These are phyloP conservation scores for Drosophila ercepeae DNA, from an alignment of 1,140 invertebrate species.

Conservation along the genomic window DNA sequence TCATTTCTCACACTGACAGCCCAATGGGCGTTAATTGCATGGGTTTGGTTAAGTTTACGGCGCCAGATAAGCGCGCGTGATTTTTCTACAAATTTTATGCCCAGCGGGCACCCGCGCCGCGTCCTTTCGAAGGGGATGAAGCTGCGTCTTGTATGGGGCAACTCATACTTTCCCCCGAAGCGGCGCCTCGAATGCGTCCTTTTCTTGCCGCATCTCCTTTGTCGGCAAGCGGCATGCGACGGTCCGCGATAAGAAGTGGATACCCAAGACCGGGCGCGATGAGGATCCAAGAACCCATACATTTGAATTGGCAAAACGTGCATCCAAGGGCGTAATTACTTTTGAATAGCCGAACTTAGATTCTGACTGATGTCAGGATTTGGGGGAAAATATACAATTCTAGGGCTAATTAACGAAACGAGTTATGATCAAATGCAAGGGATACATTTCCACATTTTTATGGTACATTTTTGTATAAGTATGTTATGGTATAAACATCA, in stretches of 20 bases:
- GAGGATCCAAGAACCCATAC: constrained; percentile 13
- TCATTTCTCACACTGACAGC: constrained; percentile 77
- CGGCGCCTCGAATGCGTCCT: constrained; percentile 9
- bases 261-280: background rate
- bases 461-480: too few relatives aligned
- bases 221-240: constrained; percentile 4
- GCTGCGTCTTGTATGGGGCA: constrained; percentile 40
- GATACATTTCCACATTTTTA: too few relatives aligned
- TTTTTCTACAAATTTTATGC: constrained; percentile 75
- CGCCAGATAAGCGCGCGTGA: constrained; percentile 77
- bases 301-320: constrained; percentile 78
- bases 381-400: background rate
- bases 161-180: constrained; percentile 24
- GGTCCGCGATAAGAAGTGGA: constrained; percentile 50
- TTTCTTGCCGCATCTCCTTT: constrained; percentile 30
- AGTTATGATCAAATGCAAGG: background rate
- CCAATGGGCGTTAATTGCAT: constrained; percentile 80
- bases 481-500: too few relatives aligned
- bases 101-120: constrained; percentile 53
- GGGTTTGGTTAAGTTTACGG: constrained; percentile 65
- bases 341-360: constrained; percentile 66
- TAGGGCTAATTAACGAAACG: background rate
- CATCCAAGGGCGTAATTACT: constrained; percentile 77
- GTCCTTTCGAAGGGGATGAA: constrained; percentile 18
- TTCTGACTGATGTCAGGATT: constrained; percentile 34